Conservation (phyloP, 2,797 vertebrate genomes). For the Anas bahamensis region DNA sequence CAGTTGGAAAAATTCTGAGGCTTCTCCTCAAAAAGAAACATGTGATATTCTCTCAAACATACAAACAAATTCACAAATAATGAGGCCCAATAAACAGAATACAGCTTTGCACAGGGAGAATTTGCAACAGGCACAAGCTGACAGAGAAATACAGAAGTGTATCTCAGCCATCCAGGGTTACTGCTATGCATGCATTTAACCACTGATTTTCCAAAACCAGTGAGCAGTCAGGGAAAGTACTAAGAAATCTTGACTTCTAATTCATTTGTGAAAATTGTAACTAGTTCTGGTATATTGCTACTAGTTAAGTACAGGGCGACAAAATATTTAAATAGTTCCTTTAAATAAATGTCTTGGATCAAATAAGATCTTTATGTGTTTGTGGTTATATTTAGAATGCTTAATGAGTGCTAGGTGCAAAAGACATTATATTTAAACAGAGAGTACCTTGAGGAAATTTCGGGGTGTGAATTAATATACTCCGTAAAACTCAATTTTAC, state of each 20-base stretch:
- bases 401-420: background rate
- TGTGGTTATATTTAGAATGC: background rate
- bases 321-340: background rate
- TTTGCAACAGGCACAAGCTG: background rate
- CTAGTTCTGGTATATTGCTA: background rate
- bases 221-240: background rate
- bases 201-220: background rate
- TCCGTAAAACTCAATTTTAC: slow-evolving; percentile 28
- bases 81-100: background rate
- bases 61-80: background rate
- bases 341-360: background rate
- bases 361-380: background rate
- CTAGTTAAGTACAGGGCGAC: background rate
- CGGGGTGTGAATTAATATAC: background rate
- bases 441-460: background rate
- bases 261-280: background rate
- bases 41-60: background rate
- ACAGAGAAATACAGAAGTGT: background rate
- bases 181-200: background rate
- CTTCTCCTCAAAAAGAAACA: background rate
- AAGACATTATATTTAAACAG: slow-evolving; percentile 1
- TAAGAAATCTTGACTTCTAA: background rate
- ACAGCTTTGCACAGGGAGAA: background rate
- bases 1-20: background rate
- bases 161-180: background rate